These are phyloP conservation scores for Colletes latitarsis DNA, from an alignment of 1,140 invertebrate species.

Conservation along the genomic window DNA sequence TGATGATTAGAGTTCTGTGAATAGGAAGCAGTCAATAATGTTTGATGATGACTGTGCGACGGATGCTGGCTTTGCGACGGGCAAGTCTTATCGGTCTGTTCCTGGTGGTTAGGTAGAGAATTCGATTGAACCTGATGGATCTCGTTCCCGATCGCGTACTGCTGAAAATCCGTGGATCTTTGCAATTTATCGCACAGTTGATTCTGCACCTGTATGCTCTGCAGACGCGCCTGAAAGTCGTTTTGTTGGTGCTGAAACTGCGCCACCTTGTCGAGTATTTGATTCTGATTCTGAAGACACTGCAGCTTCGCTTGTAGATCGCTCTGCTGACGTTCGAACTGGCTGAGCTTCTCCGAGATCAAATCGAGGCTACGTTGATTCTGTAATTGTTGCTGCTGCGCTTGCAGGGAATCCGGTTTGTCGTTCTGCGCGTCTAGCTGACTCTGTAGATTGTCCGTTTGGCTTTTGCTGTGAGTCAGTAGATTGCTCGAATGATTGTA, in stretches of 20 bases:
- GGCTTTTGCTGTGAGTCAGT: conserved; percentile 74
- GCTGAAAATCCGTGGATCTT: conserved; percentile 59
- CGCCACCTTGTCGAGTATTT: conserved; percentile 78
- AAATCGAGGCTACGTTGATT: conserved; percentile 78
- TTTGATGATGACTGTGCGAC: conserved; percentile 71
- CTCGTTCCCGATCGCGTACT: conserved; percentile 56
- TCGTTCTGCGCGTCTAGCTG: conserved; percentile 64
- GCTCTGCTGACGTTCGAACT: conserved; percentile 78
- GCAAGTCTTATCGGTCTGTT: conserved; percentile 55
- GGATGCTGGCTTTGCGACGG: conserved; percentile 46
- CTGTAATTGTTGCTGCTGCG: conserved; percentile 68
- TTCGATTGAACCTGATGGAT: conserved; percentile 63
- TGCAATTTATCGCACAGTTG: conserved; percentile 71
- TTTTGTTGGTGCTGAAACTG: conserved; percentile 75
- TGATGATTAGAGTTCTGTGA: conserved; percentile 64
- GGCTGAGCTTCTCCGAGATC: conserved; percentile 77
- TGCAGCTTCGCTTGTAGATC: conserved; percentile 78
- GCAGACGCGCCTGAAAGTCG: conserved; percentile 75
- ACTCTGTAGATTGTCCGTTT: conserved; percentile 68
- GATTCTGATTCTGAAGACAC: conserved; percentile 78
- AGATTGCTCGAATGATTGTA: conserved; percentile 66
- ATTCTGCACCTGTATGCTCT: conserved; percentile 71
- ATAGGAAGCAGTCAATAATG: conserved; percentile 62
- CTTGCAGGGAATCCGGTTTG: conserved; percentile 54
- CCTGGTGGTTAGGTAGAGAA: conserved; percentile 68